phyloP scores from a whole-genome alignment of 1,140 invertebrate genomes.

The Lepidurus arcticus region DNA sequence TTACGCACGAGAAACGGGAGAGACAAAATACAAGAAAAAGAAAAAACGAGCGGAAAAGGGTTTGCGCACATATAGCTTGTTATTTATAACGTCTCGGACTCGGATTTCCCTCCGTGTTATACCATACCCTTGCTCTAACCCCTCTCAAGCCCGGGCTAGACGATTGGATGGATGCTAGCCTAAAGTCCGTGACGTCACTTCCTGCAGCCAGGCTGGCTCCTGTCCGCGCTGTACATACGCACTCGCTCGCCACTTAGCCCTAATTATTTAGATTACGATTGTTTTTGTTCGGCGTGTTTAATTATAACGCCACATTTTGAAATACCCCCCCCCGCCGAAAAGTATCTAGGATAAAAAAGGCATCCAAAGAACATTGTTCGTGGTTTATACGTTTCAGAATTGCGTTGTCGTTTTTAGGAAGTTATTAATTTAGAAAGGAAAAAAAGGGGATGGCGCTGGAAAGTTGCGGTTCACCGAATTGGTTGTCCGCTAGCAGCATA shows the following conservation, averaged over 20 bases:
- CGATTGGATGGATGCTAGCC: conserved; percentile 3
- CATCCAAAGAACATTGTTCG: too few relatives aligned
- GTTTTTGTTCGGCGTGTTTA: background rate
- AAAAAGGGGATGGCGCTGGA: background rate
- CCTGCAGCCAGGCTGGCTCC: conserved; percentile 10
- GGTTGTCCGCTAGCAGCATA: background rate
- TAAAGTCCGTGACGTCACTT: conserved; percentile 6
- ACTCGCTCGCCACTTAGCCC: conserved; percentile 7
- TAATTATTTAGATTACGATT: background rate
- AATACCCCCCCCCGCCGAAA: too few relatives aligned
- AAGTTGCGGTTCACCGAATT: conserved; percentile 4
- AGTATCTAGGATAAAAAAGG: too few relatives aligned
- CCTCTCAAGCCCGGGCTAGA: background rate
- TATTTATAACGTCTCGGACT: conserved; percentile 19
- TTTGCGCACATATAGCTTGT: conserved; percentile 2
- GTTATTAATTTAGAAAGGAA: background rate
- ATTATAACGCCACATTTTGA: background rate
- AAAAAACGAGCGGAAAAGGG: conserved; percentile 4
- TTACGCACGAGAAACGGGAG: background rate
- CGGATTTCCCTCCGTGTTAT: conserved; percentile 17
- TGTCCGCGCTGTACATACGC: conserved; percentile 4
- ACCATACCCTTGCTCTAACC: conserved; percentile 4
- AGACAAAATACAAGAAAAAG: background rate
- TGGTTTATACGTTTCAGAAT: background rate
- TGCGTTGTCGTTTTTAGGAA: background rate